phyloP scores from a whole-genome alignment of 1,140 invertebrate species.

The Coboldia fuscipes region DNA sequence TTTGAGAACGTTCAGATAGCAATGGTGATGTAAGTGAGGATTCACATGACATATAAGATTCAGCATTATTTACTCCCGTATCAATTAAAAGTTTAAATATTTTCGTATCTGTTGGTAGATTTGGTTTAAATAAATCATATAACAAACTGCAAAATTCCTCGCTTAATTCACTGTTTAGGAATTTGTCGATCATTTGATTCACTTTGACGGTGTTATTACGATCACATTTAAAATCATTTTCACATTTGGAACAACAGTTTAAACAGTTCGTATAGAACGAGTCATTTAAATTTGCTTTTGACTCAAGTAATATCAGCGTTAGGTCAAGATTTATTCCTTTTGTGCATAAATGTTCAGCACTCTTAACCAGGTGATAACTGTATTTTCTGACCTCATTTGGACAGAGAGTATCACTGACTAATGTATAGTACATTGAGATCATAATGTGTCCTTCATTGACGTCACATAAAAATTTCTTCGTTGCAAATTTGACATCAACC shows the following conservation, averaged over 20 bases:
- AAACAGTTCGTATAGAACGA: slow-evolving; percentile 20
- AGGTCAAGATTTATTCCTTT: slow-evolving; percentile 17
- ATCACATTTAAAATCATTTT: slow-evolving; percentile 18
- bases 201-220: slow-evolving; percentile 17
- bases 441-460: slow-evolving; percentile 73
- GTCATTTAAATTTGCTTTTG: slow-evolving; percentile 17
- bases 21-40: slow-evolving; percentile 20
- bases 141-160: slow-evolving; percentile 17
- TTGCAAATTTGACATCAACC: slow-evolving; percentile 89
- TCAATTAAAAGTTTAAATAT: slow-evolving; percentile 40
- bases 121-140: slow-evolving; percentile 25
- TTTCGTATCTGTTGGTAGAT: slow-evolving; percentile 32
- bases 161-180: slow-evolving; percentile 14
- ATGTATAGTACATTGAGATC: slow-evolving; percentile 64
- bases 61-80: slow-evolving; percentile 28
- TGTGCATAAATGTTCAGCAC: slow-evolving; percentile 15
- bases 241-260: slow-evolving; percentile 18
- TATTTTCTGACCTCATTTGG: slow-evolving; percentile 17
- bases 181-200: slow-evolving; percentile 14
- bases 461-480: slow-evolving; percentile 78
- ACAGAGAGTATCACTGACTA: slow-evolving; percentile 22
- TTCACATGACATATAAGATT: slow-evolving; percentile 14
- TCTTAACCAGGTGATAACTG: slow-evolving; percentile 17
- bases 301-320: slow-evolving; percentile 18
- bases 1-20: slow-evolving; percentile 18